Evolutionary conservation across 2,888 invertebrate genomes (phyloP).

Genomic region (Leucania comma): DNA sequence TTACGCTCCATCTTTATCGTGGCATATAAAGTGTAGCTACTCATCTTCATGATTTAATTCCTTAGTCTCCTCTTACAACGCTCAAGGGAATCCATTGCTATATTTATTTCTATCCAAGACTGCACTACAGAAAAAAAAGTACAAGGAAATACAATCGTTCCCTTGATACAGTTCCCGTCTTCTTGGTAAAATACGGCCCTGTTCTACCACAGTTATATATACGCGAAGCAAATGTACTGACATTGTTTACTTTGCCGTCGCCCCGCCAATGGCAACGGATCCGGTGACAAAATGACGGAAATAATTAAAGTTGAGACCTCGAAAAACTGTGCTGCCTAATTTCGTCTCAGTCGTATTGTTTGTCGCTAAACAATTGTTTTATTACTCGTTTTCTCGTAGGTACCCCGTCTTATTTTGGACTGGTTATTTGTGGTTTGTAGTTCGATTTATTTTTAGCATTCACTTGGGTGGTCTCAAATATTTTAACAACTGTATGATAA

Average conservation of each 20-base stretch:
- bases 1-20: slow-evolving; percentile 22
- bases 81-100: slow-evolving; percentile 32
- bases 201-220: slow-evolving; percentile 25
- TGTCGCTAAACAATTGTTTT: slow-evolving; percentile 22
- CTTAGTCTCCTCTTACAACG: slow-evolving; percentile 29
- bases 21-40: slow-evolving; percentile 18
- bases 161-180: slow-evolving; percentile 39
- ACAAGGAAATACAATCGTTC: slow-evolving; percentile 49
- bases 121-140: slow-evolving; percentile 40
- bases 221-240: slow-evolving; percentile 33
- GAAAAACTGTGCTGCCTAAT: slow-evolving; percentile 33
- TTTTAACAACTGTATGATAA: no score
- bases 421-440: slow-evolving; percentile 26
- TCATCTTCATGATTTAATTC: slow-evolving; percentile 54
- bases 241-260: slow-evolving; percentile 63
- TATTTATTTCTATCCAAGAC: slow-evolving; percentile 45
- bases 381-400: slow-evolving; percentile 10
- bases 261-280: slow-evolving; percentile 40
- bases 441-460: slow-evolving; percentile 26
- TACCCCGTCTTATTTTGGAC: not conserved
- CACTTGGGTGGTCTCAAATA: slow-evolving; percentile 44
- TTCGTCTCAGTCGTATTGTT: slow-evolving; percentile 20
- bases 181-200: slow-evolving; percentile 41
- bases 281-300: slow-evolving; percentile 65
- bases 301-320: slow-evolving; percentile 66